phyloP scores from a whole-genome alignment of 2,888 invertebrate species.

The Ptychoptera contaminata region DNA sequence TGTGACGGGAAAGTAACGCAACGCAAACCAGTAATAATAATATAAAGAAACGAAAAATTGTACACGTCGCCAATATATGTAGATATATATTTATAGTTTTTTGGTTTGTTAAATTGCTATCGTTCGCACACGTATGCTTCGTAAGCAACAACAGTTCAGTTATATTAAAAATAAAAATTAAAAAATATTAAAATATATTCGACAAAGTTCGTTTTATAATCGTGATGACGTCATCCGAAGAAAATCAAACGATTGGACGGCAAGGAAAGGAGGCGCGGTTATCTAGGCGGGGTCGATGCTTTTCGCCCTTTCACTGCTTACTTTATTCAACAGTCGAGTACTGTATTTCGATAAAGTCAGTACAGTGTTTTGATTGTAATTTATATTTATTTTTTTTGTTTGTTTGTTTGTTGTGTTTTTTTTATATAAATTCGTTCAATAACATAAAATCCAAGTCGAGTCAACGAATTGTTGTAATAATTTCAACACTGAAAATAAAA shows the following conservation, averaged over 20 bases:
- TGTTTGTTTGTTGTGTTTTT: constrained; percentile 2
- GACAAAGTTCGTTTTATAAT: constrained; percentile 10
- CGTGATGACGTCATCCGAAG: constrained; percentile 14
- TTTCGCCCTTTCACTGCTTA: constrained; percentile 6
- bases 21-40: too few relatives aligned
- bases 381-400: background rate
- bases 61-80: too few relatives aligned
- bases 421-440: constrained; percentile 6
- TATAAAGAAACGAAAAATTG: too few relatives aligned
- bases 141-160: too few relatives aligned
- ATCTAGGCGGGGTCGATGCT: constrained; percentile 12
- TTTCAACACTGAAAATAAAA: too few relatives aligned
- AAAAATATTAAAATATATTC: constrained; percentile 3
- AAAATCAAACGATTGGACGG: constrained; percentile 10
- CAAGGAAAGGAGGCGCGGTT: constrained; percentile 11
- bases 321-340: background rate
- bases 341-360: background rate
- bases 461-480: too few relatives aligned
- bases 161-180: background rate
- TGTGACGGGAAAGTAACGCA: too few relatives aligned
- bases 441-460: too few relatives aligned
- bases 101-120: too few relatives aligned
- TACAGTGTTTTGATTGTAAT: background rate
- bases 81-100: too few relatives aligned
- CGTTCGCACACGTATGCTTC: too few relatives aligned